These are phyloP conservation scores for Aphaenogaster rudis DNA, from an alignment of 1,140 invertebrate genomes.

Conservation along the genomic window DNA sequence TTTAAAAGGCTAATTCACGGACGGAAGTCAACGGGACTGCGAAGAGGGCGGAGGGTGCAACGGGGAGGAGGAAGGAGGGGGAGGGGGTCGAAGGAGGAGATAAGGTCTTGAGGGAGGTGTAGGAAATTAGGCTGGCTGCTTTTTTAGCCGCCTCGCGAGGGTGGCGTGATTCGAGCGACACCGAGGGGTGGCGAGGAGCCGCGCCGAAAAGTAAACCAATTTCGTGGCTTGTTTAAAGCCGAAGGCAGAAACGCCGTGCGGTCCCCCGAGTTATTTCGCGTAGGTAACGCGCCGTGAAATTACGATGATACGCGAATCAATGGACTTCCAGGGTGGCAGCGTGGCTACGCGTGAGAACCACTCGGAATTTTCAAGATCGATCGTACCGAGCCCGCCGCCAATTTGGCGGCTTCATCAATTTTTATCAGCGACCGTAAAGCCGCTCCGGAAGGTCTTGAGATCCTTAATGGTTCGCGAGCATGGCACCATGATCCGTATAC, in stretches of 20 bases:
- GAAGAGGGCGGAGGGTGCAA: slow-evolving; percentile 14
- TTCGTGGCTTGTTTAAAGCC: slow-evolving; percentile 87
- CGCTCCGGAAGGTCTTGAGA: background rate
- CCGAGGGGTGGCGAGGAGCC: slow-evolving; percentile 57
- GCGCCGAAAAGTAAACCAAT: slow-evolving; percentile 85
- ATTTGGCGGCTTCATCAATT: slow-evolving; percentile 50
- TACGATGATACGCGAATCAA: slow-evolving; percentile 87
- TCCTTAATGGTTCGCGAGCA: slow-evolving; percentile 16
- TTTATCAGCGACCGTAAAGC: slow-evolving; percentile 39
- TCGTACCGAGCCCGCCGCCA: slow-evolving; percentile 38
- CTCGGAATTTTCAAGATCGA: slow-evolving; percentile 74
- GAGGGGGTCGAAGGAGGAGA: slow-evolving; percentile 38
- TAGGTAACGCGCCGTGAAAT: slow-evolving; percentile 87
- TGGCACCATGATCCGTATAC: background rate
- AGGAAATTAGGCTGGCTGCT: slow-evolving; percentile 83
- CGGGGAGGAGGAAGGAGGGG: background rate
- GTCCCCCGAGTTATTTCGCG: slow-evolving; percentile 86
- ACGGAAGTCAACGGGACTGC: slow-evolving; percentile 72
- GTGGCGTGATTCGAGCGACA: slow-evolving; percentile 75
- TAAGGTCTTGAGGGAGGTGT: slow-evolving; percentile 70
- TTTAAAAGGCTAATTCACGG: slow-evolving; percentile 86
- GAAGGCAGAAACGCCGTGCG: slow-evolving; percentile 78
- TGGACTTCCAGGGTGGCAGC: slow-evolving; percentile 77
- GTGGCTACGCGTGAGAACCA: slow-evolving; percentile 73
- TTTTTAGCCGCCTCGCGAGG: slow-evolving; percentile 77